Evolutionary conservation across 2,797 vertebrate species (phyloP), one percentile per base, ranked within the genome.

Genomic region (Megalops cyprinoides): DNA sequence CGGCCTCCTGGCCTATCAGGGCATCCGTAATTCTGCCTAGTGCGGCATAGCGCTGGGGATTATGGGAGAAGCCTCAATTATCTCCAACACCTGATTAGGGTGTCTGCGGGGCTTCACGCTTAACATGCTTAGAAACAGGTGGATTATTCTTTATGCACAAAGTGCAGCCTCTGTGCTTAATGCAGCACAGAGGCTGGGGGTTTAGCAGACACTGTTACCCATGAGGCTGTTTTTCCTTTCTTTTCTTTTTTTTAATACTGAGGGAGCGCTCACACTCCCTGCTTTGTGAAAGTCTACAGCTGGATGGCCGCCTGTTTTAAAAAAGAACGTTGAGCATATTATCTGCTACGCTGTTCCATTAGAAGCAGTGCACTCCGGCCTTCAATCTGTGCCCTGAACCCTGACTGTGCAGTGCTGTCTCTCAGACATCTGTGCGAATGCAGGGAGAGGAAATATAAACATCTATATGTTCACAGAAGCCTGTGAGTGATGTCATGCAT

Each of bases 51-150:
- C 18, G 12, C 31, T 7, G 6, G 9, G 62, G 28, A 67, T 31
- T 10, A 34, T 37, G 28, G 62, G 12, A 37, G 14, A 1, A 5
- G 25, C 62, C 62, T 10, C 31, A 15, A 23, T 14, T 31, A 1
- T 42, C 25, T 76, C 79, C 55, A 15, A 62, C 58, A 67, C 73
- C 79, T 80, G 79, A 76, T 76, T 76, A 76, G 28, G 28, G 73
- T 12, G 39, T 74, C 69, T 48, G 4, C 42, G n/a, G 42, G 69
- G 71, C 71, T 80, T 44, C 42, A 44, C 42, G 55, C 23, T 75
- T 75, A 62, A 75, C 56, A 25, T 9, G 55, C 79, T 80, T 37
- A 75, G 55, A 34, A 75, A 75, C 79, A 80, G 79, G 67, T 74
- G 79, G 79, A 75, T 80, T 75, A 75, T 55, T 28, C 71, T 76